A percentile compares a stretch with the other conserved stretches of the same genome.
phyloP scores from a whole-genome alignment of 2,888 invertebrate genomes.

The Eilema depressum region DNA sequence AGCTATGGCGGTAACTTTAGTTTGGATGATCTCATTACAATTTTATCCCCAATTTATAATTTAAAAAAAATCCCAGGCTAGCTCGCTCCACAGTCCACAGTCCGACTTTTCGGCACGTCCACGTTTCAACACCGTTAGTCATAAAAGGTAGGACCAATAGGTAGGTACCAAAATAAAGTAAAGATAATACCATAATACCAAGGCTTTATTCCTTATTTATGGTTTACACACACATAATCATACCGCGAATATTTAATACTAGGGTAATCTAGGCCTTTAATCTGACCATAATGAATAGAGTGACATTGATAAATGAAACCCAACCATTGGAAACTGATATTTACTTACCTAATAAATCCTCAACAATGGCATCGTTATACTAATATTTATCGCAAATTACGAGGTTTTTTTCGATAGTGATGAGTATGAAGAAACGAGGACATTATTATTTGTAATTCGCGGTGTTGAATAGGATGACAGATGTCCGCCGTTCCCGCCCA shows the following conservation, averaged over 20 bases:
- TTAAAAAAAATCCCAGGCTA: too few species aligned
- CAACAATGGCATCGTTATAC: constrained; percentile 18
- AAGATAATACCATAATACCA: too few species aligned
- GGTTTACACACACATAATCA: not conserved
- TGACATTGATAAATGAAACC: constrained; percentile 11
- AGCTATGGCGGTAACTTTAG: too few species aligned
- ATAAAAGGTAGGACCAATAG: too few species aligned
- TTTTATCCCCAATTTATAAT: too few species aligned
- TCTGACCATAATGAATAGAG: constrained; percentile 5
- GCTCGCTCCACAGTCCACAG: too few species aligned
- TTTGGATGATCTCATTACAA: too few species aligned
- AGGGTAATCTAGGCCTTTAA: not conserved
- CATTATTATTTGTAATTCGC: constrained; percentile 47
- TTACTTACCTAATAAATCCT: constrained; percentile 12
- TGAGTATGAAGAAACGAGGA: constrained; percentile 35
- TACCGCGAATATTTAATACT: not conserved
- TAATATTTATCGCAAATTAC: constrained; percentile 39
- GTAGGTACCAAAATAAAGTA: too few species aligned
- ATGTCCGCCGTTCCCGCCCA: constrained; percentile 53
- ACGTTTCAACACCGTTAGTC: too few species aligned
- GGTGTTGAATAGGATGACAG: constrained; percentile 55
- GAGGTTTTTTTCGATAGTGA: constrained; percentile 30
- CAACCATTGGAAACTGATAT: constrained; percentile 9
- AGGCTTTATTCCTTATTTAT: not conserved
- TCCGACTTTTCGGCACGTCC: too few species aligned